Percentiles rank a stretch among this genome's conserved stretches.
Evolutionary conservation across 2,888 invertebrate genomes (phyloP).

Genomic region (Eupithecia dodoneata): DNA sequence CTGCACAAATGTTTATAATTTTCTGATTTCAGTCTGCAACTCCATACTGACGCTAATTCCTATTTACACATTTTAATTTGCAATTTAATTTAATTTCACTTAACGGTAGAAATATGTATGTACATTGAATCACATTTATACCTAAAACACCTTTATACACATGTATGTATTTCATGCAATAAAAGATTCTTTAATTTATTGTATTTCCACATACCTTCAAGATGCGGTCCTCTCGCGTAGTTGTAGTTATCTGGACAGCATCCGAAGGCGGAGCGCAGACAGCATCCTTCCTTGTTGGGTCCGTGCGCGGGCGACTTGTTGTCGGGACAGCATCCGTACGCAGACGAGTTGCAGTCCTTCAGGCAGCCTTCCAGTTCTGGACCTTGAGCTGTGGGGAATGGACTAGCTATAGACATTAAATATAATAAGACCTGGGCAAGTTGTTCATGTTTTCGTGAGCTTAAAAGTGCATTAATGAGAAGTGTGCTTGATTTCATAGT

Average conservation of each 20-base stretch:
- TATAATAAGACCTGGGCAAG: not conserved
- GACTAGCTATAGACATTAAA: not conserved
- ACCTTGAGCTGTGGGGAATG: slow-evolving; percentile 83
- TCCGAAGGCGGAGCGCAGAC: slow-evolving; percentile 88
- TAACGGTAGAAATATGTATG: too few species aligned
- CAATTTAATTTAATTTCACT: too few species aligned
- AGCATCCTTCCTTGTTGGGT: slow-evolving; percentile 91
- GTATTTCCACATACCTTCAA: slow-evolving; percentile 79
- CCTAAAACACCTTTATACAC: too few species aligned
- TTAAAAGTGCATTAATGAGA: too few species aligned
- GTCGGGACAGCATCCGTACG: slow-evolving; percentile 95
- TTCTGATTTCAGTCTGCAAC: too few species aligned
- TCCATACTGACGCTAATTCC: too few species aligned
- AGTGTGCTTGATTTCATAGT: not conserved
- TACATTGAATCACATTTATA: too few species aligned
- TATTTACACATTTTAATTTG: too few species aligned
- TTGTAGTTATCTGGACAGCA: slow-evolving; percentile 96
- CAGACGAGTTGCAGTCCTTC: slow-evolving; percentile 86
- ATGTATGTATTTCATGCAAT: too few species aligned
- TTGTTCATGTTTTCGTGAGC: not conserved
- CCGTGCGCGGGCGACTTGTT: slow-evolving; percentile 94
- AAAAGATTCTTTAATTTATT: too few species aligned
- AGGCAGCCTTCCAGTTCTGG: slow-evolving; percentile 90
- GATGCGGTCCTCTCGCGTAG: slow-evolving; percentile 90
- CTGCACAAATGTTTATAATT: too few species aligned